Evolutionary conservation across 2,888 invertebrate species (phyloP), one percentile per base, ranked within the genome.

Genomic region (Alcis repandata): DNA sequence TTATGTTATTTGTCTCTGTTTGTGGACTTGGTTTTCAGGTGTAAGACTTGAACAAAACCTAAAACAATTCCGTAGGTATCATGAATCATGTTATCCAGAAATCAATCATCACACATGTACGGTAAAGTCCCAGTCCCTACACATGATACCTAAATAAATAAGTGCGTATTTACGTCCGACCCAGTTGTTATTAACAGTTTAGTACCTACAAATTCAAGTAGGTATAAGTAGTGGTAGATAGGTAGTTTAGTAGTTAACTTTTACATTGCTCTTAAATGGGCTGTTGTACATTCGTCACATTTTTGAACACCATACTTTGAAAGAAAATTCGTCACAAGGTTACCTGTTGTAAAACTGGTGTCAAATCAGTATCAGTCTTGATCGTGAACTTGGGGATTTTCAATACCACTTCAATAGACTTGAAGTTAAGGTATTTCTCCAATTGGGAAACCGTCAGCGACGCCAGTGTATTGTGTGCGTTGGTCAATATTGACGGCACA

Each of bases 371-470:
- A 17, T 93, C 90, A 36, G 84, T 80, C 69, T 82, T 85, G n/a
- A 91, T 78, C 2, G 86, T 87, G 67, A 94, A 94, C 72, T 89
- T 92, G 0, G 94, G 94, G 40, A 94, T 64, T 60, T 87, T 82
- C 20, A 94, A 56, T 11, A 82, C 79, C 0, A 88, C 85, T 52
- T 92, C 91, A 58, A 75, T 67, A 0, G 77, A 46, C 0, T 69
- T 49, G 22, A 85, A 78, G 11, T 78, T 83, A 11, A 83, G 79
- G 53, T 90, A 93, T 1, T 78, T 76, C 9, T 84, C 68, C 27
- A 94, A 74, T 45, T 84, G 85, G 0, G 73, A 72, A 3, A 80
- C 78, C 0, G 82, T 86, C 54, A 94, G 70, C 0, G 79, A 72
- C 0, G 73, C 61, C 0, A 93, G 67, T 0, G 90, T 75, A 0